Conservation (phyloP, 2,888 invertebrate genomes). For the Harpalus rubripes region DNA sequence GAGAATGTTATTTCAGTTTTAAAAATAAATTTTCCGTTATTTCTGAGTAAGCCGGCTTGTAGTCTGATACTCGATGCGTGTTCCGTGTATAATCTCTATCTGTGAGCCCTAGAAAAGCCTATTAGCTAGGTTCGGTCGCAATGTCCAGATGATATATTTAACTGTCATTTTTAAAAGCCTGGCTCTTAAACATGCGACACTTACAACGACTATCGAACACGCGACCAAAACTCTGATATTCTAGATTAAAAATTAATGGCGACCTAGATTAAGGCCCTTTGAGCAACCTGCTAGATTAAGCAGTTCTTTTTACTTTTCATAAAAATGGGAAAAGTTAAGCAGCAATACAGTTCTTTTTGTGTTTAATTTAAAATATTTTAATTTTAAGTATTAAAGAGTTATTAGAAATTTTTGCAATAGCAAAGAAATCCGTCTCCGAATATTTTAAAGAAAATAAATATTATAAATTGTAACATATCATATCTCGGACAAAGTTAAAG, state of each 20-base stretch:
- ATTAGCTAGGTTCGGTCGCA: conserved; percentile 45
- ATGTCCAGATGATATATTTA: conserved; percentile 64
- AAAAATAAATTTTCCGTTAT: no score
- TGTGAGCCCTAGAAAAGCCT: conserved; percentile 5
- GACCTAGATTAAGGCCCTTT: conserved; percentile 62
- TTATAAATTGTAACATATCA: no score
- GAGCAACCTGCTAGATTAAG: conserved; percentile 36
- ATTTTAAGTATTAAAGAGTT: no score
- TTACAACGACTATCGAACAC: conserved; percentile 46
- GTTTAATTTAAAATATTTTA: no score
- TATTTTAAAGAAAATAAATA: no score
- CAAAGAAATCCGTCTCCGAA: no score
- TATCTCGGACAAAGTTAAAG: no score
- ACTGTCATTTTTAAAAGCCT: conserved; percentile 66
- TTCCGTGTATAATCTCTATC: background rate
- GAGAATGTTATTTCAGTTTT: no score
- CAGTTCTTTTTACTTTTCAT: conserved; percentile 33
- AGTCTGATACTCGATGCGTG: background rate
- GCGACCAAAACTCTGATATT: conserved; percentile 64
- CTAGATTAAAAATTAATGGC: conserved; percentile 66
- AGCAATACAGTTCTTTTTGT: no score
- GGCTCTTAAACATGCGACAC: conserved; percentile 64
- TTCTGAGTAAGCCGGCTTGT: no score
- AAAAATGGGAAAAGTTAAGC: conserved; percentile 22
- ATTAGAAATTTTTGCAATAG: no score